phyloP scores from a whole-genome alignment of 1,140 invertebrate genomes.

The Hesperophylax magnus region DNA sequence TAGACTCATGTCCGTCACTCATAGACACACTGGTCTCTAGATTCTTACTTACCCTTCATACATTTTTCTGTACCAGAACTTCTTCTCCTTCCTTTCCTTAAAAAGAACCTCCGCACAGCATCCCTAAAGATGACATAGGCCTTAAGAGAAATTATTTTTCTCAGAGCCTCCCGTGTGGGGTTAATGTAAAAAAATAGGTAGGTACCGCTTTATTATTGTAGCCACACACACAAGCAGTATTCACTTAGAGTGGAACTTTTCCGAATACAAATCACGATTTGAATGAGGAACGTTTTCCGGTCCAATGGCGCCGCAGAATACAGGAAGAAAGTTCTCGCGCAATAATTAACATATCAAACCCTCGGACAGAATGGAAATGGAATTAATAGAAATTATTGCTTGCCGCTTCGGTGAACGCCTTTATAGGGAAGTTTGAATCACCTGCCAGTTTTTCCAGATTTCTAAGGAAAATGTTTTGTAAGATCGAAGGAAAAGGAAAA shows the following conservation, averaged over 20 bases:
- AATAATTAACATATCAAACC: conserved; percentile 53
- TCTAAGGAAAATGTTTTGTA: conserved; percentile 33
- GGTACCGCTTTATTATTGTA: conserved; percentile 11
- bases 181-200: not conserved
- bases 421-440: conserved; percentile 34
- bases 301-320: conserved; percentile 44
- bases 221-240: conserved; percentile 26
- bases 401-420: conserved; percentile 13
- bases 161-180: too few relatives aligned
- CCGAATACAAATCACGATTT: conserved; percentile 53
- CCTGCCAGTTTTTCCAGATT: conserved; percentile 21
- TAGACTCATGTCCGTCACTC: too few relatives aligned
- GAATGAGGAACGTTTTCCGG: conserved; percentile 50
- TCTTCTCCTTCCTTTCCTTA: too few relatives aligned
- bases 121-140: too few relatives aligned
- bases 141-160: too few relatives aligned
- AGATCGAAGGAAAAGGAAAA: not conserved
- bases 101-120: too few relatives aligned
- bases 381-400: conserved; percentile 47
- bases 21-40: too few relatives aligned
- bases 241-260: conserved; percentile 42
- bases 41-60: too few relatives aligned
- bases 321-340: conserved; percentile 52
- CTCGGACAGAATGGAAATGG: conserved; percentile 22
- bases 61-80: too few relatives aligned